Evolutionary conservation across 2,797 vertebrate genomes (phyloP).

Genomic region (Etheostoma perlongum): DNA sequence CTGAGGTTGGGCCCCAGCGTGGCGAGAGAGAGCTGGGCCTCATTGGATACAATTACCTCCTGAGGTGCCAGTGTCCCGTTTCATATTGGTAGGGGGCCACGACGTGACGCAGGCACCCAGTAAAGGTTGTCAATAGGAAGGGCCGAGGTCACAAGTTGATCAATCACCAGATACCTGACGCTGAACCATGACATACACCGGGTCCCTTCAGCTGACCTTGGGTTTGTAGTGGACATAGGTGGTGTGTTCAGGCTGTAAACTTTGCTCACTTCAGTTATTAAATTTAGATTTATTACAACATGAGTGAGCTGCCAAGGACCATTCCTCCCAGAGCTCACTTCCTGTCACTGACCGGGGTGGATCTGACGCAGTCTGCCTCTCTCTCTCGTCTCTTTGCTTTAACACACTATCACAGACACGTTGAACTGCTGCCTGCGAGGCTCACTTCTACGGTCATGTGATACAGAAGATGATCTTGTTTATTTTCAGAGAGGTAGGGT

Average conservation of each 20-base stretch:
- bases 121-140: slow-evolving; percentile 1
- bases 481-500: slow-evolving; percentile 47
- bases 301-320: neutral
- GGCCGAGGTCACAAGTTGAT: slow-evolving; percentile 40
- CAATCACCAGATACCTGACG: slow-evolving; percentile 27
- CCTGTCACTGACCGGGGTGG: slow-evolving; percentile 18
- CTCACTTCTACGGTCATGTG: neutral
- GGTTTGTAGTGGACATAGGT: slow-evolving; percentile 18
- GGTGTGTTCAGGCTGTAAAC: neutral
- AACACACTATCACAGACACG: slow-evolving; percentile 28
- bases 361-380: slow-evolving; percentile 22
- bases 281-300: slow-evolving; percentile 21
- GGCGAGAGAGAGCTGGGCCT: slow-evolving; percentile 36
- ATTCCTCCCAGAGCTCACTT: neutral
- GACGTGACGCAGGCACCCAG: slow-evolving; percentile 38
- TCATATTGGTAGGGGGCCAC: slow-evolving; percentile 46
- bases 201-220: neutral
- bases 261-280: neutral
- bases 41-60: slow-evolving; percentile 67
- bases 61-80: slow-evolving; percentile 71
- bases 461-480: slow-evolving; percentile 38
- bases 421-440: slow-evolving; percentile 3
- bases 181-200: slow-evolving; percentile 5
- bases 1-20: slow-evolving; percentile 25
- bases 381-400: slow-evolving; percentile 14